phyloP scores from a whole-genome alignment of 2,888 invertebrate genomes.

The Hermodice carunculata region DNA sequence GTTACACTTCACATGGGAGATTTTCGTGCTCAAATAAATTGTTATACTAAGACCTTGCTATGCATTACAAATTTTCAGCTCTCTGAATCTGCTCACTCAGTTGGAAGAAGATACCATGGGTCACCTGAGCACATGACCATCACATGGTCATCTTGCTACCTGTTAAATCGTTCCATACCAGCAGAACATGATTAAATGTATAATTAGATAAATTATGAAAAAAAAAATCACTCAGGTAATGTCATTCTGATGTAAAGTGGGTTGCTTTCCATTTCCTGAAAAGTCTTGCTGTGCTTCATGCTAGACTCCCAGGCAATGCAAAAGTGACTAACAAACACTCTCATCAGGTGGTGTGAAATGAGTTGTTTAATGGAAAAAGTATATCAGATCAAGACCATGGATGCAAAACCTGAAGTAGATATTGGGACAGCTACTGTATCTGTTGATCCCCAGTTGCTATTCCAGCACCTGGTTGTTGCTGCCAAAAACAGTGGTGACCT shows the following conservation, averaged over 20 bases:
- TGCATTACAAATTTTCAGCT: too few species aligned
- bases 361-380: conserved; percentile 31
- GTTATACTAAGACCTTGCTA: too few species aligned
- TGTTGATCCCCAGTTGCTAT: conserved; percentile 44
- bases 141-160: too few species aligned
- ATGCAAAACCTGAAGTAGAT: conserved; percentile 14
- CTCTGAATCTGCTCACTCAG: too few species aligned
- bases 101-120: too few species aligned
- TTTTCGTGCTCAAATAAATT: too few species aligned
- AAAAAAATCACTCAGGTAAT: too few species aligned
- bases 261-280: not conserved
- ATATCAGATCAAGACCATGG: conserved; percentile 32
- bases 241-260: not conserved
- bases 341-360: not conserved
- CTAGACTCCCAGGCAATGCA: not conserved
- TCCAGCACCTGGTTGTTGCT: conserved; percentile 39
- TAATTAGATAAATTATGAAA: too few species aligned
- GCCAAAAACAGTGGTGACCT: conserved; percentile 6
- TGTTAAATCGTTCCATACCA: too few species aligned
- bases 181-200: too few species aligned
- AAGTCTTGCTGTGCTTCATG: not conserved
- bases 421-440: conserved; percentile 30
- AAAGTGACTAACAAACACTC: not conserved
- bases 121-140: too few species aligned
- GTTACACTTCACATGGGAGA: too few species aligned